phyloP scores from a whole-genome alignment of 2,888 invertebrate genomes.

The Dryobotodes eremita region DNA sequence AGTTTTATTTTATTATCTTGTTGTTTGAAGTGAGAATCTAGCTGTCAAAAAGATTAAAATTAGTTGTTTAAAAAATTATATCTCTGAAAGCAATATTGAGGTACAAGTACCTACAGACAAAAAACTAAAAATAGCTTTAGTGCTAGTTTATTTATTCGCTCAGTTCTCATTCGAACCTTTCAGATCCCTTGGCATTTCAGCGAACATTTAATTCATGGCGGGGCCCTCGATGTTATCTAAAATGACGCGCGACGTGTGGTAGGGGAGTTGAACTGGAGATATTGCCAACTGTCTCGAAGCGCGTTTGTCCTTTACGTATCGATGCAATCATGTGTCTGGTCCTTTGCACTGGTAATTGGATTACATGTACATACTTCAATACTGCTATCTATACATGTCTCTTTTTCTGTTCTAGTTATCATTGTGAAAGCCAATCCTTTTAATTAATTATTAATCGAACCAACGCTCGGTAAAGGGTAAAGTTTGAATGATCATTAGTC shows the following conservation, averaged over 20 bases:
- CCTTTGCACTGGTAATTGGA: slow-evolving; percentile 73
- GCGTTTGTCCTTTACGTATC: slow-evolving; percentile 70
- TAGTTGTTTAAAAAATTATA: slow-evolving; percentile 8
- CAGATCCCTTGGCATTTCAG: slow-evolving; percentile 47
- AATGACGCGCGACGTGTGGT: slow-evolving; percentile 54
- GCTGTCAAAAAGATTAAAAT: background rate
- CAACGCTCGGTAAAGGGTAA: background rate
- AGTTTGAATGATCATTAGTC: background rate
- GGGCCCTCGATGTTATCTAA: slow-evolving; percentile 58
- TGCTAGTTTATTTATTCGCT: slow-evolving; percentile 40
- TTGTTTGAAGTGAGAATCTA: background rate
- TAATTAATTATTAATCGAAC: background rate
- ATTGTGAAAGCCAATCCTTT: background rate
- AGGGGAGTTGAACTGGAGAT: slow-evolving; percentile 63
- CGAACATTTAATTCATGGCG: slow-evolving; percentile 57
- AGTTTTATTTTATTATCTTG: background rate
- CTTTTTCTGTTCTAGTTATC: background rate
- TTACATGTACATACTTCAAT: slow-evolving; percentile 58
- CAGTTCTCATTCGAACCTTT: slow-evolving; percentile 33
- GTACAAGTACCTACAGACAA: background rate
- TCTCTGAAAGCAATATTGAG: slow-evolving; percentile 23
- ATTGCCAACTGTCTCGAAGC: slow-evolving; percentile 72
- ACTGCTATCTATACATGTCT: slow-evolving; percentile 8
- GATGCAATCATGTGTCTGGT: slow-evolving; percentile 74
- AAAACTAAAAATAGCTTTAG: slow-evolving; percentile 11